These are phyloP conservation scores for Phallusia fumigata DNA, from an alignment of 23 tunicate species.

Conservation along the genomic window DNA sequence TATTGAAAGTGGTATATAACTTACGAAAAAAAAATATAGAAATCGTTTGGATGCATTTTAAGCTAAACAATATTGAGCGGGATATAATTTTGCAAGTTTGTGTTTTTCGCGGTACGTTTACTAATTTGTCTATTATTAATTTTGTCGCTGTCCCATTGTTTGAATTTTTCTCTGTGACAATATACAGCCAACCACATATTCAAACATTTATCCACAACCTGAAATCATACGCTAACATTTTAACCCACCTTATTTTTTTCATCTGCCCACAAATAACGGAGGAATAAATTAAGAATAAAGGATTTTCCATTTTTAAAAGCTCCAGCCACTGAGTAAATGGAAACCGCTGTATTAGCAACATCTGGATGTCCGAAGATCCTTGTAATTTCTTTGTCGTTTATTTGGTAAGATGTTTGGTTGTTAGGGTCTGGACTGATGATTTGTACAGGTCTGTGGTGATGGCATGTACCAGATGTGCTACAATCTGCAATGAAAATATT, in stretches of 20 bases:
- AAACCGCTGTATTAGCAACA: conserved; percentile 3
- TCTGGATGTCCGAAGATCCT: neutral
- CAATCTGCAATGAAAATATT: neutral
- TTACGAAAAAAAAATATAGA: too few relatives aligned
- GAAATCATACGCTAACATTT: too few relatives aligned
- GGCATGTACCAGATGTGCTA: neutral
- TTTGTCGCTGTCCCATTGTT: too few relatives aligned
- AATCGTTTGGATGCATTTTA: too few relatives aligned
- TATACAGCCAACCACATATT: too few relatives aligned
- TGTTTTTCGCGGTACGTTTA: too few relatives aligned
- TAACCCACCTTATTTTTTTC: neutral
- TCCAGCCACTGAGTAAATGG: conserved; percentile 25
- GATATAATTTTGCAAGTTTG: too few relatives aligned
- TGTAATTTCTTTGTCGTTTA: conserved; percentile 12
- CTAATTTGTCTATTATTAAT: too few relatives aligned
- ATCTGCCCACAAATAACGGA: neutral
- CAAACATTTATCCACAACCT: neutral
- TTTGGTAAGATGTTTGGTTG: neutral
- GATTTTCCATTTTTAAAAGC: conserved; percentile 26
- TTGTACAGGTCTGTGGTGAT: conserved; percentile 12
- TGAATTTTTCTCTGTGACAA: too few relatives aligned
- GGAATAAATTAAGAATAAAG: conserved; percentile 16
- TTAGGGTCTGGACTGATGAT: neutral
- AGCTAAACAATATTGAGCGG: too few relatives aligned
- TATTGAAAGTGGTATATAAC: too few relatives aligned